Conservation (phyloP, 2,797 vertebrate species). For the Nothura maculosa region DNA sequence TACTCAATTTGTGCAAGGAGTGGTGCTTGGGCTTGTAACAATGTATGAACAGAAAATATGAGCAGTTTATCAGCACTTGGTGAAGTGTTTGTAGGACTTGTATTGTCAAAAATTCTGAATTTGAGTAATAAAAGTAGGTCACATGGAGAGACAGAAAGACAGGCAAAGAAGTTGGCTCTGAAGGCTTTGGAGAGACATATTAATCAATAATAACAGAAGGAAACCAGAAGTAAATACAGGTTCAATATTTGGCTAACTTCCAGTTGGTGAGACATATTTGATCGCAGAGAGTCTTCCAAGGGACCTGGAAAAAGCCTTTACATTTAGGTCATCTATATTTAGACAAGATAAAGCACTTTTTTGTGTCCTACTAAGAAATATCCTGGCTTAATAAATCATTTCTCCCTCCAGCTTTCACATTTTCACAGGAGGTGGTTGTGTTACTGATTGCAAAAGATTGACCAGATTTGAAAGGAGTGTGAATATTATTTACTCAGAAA, state of each 20-base stretch:
- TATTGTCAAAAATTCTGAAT: neutral
- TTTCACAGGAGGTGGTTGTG: neutral
- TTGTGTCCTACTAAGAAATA: neutral
- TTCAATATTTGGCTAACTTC: constrained; percentile 5
- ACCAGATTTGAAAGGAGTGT: neutral
- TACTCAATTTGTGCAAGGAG: fast-evolving
- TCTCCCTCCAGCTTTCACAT: neutral
- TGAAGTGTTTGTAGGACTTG: neutral
- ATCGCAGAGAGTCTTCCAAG: neutral
- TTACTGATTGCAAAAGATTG: neutral
- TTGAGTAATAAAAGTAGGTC: neutral
- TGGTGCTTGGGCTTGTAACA: neutral
- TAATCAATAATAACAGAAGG: neutral
- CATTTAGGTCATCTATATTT: constrained; percentile 54
- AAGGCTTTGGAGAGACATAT: neutral
- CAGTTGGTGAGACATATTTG: neutral
- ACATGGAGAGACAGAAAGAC: neutral
- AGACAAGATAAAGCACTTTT: constrained; percentile 37
- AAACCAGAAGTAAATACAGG: neutral
- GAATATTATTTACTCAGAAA: neutral
- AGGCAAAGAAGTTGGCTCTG: neutral
- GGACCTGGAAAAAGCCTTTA: neutral
- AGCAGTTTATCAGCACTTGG: neutral
- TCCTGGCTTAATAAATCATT: constrained; percentile 28
- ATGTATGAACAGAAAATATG: neutral